Evolutionary conservation across 2,797 vertebrate species (phyloP), one percentile per base, ranked within the genome.

Genomic region (Pteropus rufus): DNA sequence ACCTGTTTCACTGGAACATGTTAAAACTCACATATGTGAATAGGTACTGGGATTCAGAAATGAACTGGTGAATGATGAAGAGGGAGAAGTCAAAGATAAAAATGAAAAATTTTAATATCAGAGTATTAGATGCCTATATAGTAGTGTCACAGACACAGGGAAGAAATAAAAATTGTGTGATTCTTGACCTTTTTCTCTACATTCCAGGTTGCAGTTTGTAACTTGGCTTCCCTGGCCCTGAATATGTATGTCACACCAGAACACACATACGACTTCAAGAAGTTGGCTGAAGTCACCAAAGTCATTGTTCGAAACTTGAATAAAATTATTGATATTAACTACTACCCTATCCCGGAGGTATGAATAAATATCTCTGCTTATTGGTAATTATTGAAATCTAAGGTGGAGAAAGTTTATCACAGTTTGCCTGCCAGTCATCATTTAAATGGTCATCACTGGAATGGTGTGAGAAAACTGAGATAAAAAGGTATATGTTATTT

Each of bases 311-410:
- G 98, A 65, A 99, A 99, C 98, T 98, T 99, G 90, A 99, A 99
- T 98, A 99, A 99, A 98, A 99, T 99, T 96, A 99, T 99, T 2
- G 99, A 99, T 0, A 99, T 99, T 87, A 99, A 99, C 97, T 99
- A 98, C 97, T 99, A 99, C 91, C 99, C 99, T 0, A 97, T 99
- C 49, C 98, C 98, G 3, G 99, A 99, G 98, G 99, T 99, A 97
- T 56, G 98, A 4, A 31, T 90, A 18, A 8, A 75, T 93, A 86
- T 96, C 26, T 76, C 10, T 93, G 31, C 14, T 94, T 91, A 39
- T 62, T 92, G 34, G 4, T 89, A 60, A 67, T 79, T 70, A 65
- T 23, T 85, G 34, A 75, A 64, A 73, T 34, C 10, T 2, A 34
- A n/a, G 23, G 10, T 52, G 34, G 36, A 34, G 11, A 23, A 5